A percentile compares a stretch with the other conserved stretches of the same genome.
phyloP scores from a whole-genome alignment of 2,113 vertebrate genomes.

The Uria lomvia region DNA sequence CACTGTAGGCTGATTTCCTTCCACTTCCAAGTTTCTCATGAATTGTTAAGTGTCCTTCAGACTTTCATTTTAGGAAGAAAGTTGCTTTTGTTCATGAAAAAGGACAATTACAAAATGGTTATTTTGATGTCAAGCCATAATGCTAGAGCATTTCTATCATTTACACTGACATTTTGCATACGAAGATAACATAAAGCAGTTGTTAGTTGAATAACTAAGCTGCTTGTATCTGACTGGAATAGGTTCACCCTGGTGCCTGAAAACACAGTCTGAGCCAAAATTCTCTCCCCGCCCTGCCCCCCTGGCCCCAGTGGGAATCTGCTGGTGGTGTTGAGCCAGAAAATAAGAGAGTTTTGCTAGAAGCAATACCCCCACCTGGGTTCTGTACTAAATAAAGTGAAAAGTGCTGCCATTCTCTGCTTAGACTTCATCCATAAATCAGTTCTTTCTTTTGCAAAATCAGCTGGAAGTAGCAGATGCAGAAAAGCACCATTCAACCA shows the following conservation, averaged over 20 bases:
- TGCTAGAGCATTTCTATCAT: background rate
- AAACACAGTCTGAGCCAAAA: rapidly evolving
- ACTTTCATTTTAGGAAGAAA: background rate
- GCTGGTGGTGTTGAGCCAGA: background rate
- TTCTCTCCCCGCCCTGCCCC: too few relatives aligned
- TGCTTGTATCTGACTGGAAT: background rate
- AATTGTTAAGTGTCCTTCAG: background rate
- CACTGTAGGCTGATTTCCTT: background rate
- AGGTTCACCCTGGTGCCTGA: background rate
- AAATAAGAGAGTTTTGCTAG: background rate
- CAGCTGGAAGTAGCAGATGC: background rate
- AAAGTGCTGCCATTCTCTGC: background rate
- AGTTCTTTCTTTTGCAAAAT: background rate
- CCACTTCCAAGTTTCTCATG: background rate
- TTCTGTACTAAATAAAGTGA: background rate
- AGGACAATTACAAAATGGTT: background rate
- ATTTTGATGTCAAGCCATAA: background rate
- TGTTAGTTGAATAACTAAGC: background rate
- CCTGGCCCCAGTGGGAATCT: background rate
- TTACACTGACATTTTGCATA: background rate
- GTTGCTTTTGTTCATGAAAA: background rate
- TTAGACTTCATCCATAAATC: background rate
- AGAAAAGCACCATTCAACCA: background rate
- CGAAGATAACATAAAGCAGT: background rate
- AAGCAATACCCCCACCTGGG: background rate